phyloP scores from a whole-genome alignment of 2,113 vertebrate species.

The Noturus placidus region DNA sequence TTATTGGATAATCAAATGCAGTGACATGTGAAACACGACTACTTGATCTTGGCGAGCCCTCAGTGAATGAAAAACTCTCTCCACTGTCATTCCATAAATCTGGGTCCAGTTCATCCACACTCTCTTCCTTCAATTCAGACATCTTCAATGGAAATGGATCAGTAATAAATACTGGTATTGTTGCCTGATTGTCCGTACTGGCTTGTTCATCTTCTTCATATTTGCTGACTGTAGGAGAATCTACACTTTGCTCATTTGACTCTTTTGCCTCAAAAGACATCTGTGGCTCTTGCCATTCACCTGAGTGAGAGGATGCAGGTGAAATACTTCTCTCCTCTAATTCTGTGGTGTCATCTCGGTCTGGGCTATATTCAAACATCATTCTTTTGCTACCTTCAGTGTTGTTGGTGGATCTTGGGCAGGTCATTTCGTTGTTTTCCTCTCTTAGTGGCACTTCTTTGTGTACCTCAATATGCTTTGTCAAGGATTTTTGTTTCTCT shows the following conservation, averaged over 20 bases:
- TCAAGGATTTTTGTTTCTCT: not conserved
- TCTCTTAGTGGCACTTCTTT: constrained; percentile 29
- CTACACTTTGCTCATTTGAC: constrained; percentile 54
- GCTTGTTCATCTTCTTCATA: constrained; percentile 20
- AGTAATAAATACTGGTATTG: constrained; percentile 51
- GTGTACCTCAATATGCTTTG: constrained; percentile 7
- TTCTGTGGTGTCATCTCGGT: constrained; percentile 36
- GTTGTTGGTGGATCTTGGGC: not conserved
- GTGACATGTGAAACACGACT: constrained; percentile 24
- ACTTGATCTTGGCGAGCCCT: constrained; percentile 62
- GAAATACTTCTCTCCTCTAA: constrained; percentile 53
- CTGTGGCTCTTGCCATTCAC: constrained; percentile 19
- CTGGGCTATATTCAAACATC: constrained; percentile 63
- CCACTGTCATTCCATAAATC: constrained; percentile 64
- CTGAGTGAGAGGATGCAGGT: constrained; percentile 60
- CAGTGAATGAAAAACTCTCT: constrained; percentile 74
- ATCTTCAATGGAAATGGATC: constrained; percentile 57
- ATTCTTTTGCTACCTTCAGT: constrained; percentile 1
- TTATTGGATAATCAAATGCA: not conserved
- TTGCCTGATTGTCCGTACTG: constrained; percentile 2
- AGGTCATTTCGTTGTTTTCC: not conserved
- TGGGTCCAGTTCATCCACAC: constrained; percentile 49
- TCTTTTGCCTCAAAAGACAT: constrained; percentile 34
- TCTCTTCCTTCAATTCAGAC: constrained; percentile 38
- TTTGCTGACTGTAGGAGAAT: constrained; percentile 13